These are phyloP conservation scores for Bradypodion pumilum DNA, from an alignment of 2,797 vertebrate genomes.

Conservation along the genomic window DNA sequence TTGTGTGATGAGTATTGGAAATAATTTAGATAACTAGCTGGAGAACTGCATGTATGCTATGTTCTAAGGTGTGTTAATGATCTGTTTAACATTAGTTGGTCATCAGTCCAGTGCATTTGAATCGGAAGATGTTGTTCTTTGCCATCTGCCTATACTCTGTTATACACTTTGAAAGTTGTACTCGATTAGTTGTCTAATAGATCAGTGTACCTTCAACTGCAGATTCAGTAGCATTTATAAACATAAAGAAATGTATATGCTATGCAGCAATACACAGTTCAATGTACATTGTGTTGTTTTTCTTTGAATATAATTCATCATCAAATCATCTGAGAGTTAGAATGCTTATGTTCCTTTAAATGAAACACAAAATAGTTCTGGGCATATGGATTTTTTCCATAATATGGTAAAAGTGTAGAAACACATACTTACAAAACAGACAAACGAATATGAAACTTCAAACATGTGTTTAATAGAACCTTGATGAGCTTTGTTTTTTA, in stretches of 20 bases:
- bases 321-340: slow-evolving; percentile 59
- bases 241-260: neutral
- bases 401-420: neutral
- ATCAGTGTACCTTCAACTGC: slow-evolving; percentile 22
- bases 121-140: slow-evolving; percentile 34
- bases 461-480: neutral
- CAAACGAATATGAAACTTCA: neutral
- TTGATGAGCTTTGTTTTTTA: neutral
- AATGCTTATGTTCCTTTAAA: neutral
- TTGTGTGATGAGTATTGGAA: neutral
- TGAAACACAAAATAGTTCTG: neutral
- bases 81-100: slow-evolving; percentile 10
- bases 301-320: slow-evolving; percentile 47
- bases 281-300: slow-evolving; percentile 21
- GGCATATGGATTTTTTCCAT: neutral
- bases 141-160: slow-evolving; percentile 21
- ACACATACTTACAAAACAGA: too few relatives aligned
- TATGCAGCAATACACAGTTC: slow-evolving; percentile 26
- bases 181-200: slow-evolving; percentile 40
- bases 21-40: slow-evolving; percentile 16
- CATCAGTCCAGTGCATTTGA: slow-evolving; percentile 23
- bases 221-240: slow-evolving; percentile 40
- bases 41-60: slow-evolving; percentile 14
- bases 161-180: slow-evolving; percentile 9
- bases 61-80: slow-evolving; percentile 46